Evolutionary conservation across 2,888 invertebrate genomes (phyloP).

Genomic region (Neuroscelio doddi): DNA sequence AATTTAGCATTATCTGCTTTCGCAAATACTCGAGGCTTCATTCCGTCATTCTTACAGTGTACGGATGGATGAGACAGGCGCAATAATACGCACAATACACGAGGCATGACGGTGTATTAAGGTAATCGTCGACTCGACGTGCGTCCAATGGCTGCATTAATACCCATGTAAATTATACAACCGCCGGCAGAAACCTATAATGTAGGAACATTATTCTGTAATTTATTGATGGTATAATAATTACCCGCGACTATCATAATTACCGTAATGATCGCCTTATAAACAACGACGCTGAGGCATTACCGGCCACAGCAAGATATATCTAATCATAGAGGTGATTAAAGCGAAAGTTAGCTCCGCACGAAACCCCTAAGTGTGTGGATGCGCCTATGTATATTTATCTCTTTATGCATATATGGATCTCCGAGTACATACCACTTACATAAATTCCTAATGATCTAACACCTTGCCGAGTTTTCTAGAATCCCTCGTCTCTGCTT

Average conservation of each 20-base stretch:
- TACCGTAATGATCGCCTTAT: constrained; percentile 55
- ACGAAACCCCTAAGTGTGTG: constrained; percentile 13
- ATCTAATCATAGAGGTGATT: constrained; percentile 47
- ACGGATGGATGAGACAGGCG: constrained; percentile 36
- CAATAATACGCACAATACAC: constrained; percentile 48
- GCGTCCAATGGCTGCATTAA: constrained; percentile 50
- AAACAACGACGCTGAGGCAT: constrained; percentile 46
- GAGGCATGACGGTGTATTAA: constrained; percentile 19
- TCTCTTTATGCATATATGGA: background rate
- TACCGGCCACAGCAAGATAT: constrained; percentile 33
- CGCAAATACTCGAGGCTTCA: constrained; percentile 3
- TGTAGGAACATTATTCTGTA: constrained; percentile 53
- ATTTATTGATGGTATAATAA: constrained; percentile 32
- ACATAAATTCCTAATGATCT: constrained; percentile 41
- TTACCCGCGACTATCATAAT: constrained; percentile 47
- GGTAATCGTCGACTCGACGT: constrained; percentile 12
- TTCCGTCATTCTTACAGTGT: constrained; percentile 17
- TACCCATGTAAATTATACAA: constrained; percentile 53
- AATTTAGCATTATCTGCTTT: background rate
- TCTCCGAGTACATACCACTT: constrained; percentile 24
- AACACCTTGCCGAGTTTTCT: constrained; percentile 44
- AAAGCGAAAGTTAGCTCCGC: constrained; percentile 44
- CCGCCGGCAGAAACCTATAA: constrained; percentile 48
- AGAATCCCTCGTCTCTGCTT: constrained; percentile 22
- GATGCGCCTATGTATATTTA: background rate